Base-by-base conservation (phyloP, 1,140 invertebrate species). In the Phymastichus coffea region DNA sequence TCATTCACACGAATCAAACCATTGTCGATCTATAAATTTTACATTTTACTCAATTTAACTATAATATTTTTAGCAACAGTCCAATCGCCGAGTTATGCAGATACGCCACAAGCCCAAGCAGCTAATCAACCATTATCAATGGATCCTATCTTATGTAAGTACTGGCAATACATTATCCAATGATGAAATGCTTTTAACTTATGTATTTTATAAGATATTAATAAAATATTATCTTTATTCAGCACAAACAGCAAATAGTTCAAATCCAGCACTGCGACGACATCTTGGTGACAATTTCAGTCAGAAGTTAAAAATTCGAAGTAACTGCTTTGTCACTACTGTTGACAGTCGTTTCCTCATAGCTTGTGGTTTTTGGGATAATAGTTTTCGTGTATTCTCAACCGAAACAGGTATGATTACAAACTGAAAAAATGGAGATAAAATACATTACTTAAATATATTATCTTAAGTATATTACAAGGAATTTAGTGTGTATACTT, bases 281-380 rank as follows among this genome's bases (percentile, higher is more conserved):
- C 94, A 96, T 73, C 83, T 99, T 28, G 97, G 96, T 41, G 94
- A 98, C 70, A 97, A 98, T 80, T 96, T 96, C 78, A 95, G 92
- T 70, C 95, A 99, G 78, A 92, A 96, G 72, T 83, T 99, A 19
- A 89, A 91, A 70, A 94, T 98, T 65, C 85, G 90, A 40, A 92
- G 91, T 57, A 95, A 94, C 73, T 97, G 95, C 74, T 99, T 99
- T 81, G 93, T 98, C 9, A 97, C 95, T 12, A 98, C 96, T 1
- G 94, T 98, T 3, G 97, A 99, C 76, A 96, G 93, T 66, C 85
- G 92, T 59, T 98, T 97, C 77, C 85, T 99, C 51, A 91, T 99
- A 59, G 96, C 97, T n/a, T 96, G 95, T 79, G 97, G 97, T 38
- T 99, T 99, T 81, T 99, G 97, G 92, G 97, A 99, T 77, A 99